A percentile compares a stretch with the other conserved stretches of the same genome.
phyloP scores from a whole-genome alignment of 64 coral and sea anemone species.

The Stichodactyla mertensii region DNA sequence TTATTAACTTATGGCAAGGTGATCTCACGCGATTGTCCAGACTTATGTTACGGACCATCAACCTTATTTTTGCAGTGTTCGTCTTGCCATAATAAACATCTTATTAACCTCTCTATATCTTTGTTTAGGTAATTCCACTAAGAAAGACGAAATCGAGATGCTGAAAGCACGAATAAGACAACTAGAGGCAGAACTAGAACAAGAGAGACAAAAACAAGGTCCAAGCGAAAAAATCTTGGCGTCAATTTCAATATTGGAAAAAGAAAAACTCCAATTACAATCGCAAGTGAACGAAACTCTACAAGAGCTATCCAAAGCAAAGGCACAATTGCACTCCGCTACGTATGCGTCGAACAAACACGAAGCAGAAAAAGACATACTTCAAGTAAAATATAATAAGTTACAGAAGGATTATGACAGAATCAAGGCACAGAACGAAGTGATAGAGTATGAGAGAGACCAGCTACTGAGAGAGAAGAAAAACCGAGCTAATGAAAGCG shows the following conservation, averaged over 20 bases:
- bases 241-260: slow-evolving; percentile 44
- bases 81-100: too few relatives aligned
- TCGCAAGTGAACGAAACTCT: slow-evolving; percentile 38
- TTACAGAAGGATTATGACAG: slow-evolving; percentile 6
- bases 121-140: background rate
- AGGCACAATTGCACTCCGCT: slow-evolving; percentile 13
- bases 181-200: slow-evolving; percentile 23
- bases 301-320: slow-evolving; percentile 32
- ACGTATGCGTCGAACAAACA: slow-evolving; percentile 1
- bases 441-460: slow-evolving; percentile 14
- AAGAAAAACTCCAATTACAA: slow-evolving; percentile 59
- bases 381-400: slow-evolving; percentile 13
- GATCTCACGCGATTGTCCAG: too few relatives aligned
- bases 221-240: slow-evolving; percentile 29
- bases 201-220: slow-evolving; percentile 27
- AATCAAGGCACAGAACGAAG: background rate
- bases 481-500: background rate
- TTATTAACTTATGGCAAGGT: too few relatives aligned
- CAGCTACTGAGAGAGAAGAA: slow-evolving; percentile 19
- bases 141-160: slow-evolving; percentile 29
- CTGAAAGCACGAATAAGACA: slow-evolving; percentile 45
- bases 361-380: slow-evolving; percentile 18
- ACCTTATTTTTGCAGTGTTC: too few relatives aligned
- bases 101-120: background rate
- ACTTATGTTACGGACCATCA: too few relatives aligned